Conservation (phyloP, 2,888 invertebrate species). For the Itoplectis maculator region DNA sequence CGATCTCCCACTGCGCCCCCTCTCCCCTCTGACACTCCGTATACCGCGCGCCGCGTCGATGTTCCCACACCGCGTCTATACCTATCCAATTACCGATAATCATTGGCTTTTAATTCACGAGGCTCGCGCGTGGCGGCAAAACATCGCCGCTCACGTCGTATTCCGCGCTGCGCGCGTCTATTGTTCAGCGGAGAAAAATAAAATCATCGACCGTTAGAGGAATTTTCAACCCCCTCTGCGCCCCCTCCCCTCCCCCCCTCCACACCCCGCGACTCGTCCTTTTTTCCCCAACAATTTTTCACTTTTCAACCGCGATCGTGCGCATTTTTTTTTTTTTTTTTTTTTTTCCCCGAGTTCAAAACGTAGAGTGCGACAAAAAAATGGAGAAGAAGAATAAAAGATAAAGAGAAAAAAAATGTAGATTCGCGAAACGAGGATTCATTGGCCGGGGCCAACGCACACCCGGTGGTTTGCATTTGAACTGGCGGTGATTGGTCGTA, state of each 20-base stretch:
- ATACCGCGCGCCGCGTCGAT: too few species aligned
- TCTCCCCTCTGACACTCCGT: too few species aligned
- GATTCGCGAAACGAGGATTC: slow-evolving; percentile 11
- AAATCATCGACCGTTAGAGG: slow-evolving; percentile 8
- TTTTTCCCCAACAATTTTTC: slow-evolving; percentile 17
- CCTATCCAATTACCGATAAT: slow-evolving; percentile 18
- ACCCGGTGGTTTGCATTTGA: slow-evolving; percentile 65
- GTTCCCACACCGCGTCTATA: neutral
- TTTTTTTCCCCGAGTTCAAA: slow-evolving; percentile 21
- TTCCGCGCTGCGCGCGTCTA: slow-evolving; percentile 3
- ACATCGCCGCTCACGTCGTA: neutral
- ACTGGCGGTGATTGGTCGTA: slow-evolving; percentile 62
- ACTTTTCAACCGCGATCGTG: neutral
- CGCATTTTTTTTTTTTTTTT: slow-evolving; percentile 17
- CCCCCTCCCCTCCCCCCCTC: too few species aligned
- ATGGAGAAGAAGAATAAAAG: neutral
- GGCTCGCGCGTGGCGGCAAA: neutral
- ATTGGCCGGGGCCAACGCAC: slow-evolving; percentile 4
- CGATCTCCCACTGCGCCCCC: too few species aligned
- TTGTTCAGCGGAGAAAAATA: slow-evolving; percentile 32
- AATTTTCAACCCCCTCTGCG: neutral
- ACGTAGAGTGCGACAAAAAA: neutral
- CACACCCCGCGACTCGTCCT: too few species aligned
- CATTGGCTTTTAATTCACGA: slow-evolving; percentile 17
- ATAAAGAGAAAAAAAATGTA: neutral